Evolutionary conservation across 2,888 invertebrate genomes (phyloP).

Genomic region (Metellina segmentata): DNA sequence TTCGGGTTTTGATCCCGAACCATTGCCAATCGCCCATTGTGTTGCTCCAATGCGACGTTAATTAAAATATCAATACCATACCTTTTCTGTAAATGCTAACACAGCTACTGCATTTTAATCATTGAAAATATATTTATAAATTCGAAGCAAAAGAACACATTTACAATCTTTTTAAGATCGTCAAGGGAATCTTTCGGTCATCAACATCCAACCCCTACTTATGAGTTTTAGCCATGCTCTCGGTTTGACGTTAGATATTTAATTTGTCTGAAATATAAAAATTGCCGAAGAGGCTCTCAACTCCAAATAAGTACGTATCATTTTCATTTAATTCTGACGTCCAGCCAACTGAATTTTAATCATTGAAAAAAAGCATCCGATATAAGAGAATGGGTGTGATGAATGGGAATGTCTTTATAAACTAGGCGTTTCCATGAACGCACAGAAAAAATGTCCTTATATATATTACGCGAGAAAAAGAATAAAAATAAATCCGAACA

Average conservation of each 20-base stretch:
- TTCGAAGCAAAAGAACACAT: too few relatives aligned
- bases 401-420: constrained; percentile 33
- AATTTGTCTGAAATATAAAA: neutral
- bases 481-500: constrained; percentile 30
- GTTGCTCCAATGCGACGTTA: too few relatives aligned
- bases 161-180: too few relatives aligned
- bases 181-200: neutral
- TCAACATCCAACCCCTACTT: neutral
- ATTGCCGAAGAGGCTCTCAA: neutral
- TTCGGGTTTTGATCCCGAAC: too few relatives aligned
- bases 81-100: too few relatives aligned
- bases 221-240: neutral
- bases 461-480: constrained; percentile 30
- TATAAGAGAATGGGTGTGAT: constrained; percentile 21
- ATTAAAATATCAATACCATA: too few relatives aligned
- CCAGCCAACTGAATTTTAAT: constrained; percentile 19
- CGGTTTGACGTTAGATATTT: neutral
- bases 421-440: constrained; percentile 23
- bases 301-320: neutral
- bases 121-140: too few relatives aligned
- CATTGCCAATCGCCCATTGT: too few relatives aligned
- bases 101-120: too few relatives aligned
- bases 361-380: neutral
- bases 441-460: constrained; percentile 7
- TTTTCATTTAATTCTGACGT: neutral